These are phyloP conservation scores for Lissocephala sabroskyi DNA, from an alignment of 2,888 invertebrate genomes.

Conservation along the genomic window DNA sequence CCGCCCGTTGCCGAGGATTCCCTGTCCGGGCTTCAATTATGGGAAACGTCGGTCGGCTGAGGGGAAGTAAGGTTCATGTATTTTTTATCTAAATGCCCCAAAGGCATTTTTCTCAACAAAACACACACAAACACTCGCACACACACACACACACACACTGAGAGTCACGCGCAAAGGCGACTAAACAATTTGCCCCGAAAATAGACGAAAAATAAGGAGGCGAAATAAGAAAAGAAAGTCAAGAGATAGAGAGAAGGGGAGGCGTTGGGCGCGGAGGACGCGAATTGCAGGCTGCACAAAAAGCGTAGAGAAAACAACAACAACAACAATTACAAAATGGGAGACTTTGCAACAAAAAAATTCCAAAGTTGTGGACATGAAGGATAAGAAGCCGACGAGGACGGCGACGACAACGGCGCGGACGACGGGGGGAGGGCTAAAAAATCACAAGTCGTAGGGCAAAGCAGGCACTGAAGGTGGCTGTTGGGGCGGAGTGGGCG, in stretches of 20 bases:
- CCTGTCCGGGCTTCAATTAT: not conserved
- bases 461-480: not conserved
- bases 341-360: too few species aligned
- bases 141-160: constrained; percentile 17
- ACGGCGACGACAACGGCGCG: too few species aligned
- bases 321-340: not conserved
- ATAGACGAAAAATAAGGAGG: constrained; percentile 10
- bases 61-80: constrained; percentile 27
- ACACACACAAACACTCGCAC: constrained; percentile 10
- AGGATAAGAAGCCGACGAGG: too few species aligned
- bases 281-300: not conserved
- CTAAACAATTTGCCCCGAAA: constrained; percentile 11
- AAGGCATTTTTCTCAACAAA: constrained; percentile 47
- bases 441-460: not conserved
- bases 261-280: not conserved
- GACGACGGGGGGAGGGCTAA: too few species aligned
- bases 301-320: not conserved
- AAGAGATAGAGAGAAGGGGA: not conserved
- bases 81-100: constrained; percentile 57
- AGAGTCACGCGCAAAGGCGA: constrained; percentile 13
- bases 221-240: not conserved
- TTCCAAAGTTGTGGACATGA: too few species aligned
- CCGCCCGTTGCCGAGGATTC: too few species aligned
- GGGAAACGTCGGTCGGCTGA: constrained; percentile 7
- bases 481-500: not conserved